Percentiles rank a stretch among this genome's conserved stretches.
Conservation (phyloP, 2,797 vertebrate genomes). For the Graptemys geographica region DNA sequence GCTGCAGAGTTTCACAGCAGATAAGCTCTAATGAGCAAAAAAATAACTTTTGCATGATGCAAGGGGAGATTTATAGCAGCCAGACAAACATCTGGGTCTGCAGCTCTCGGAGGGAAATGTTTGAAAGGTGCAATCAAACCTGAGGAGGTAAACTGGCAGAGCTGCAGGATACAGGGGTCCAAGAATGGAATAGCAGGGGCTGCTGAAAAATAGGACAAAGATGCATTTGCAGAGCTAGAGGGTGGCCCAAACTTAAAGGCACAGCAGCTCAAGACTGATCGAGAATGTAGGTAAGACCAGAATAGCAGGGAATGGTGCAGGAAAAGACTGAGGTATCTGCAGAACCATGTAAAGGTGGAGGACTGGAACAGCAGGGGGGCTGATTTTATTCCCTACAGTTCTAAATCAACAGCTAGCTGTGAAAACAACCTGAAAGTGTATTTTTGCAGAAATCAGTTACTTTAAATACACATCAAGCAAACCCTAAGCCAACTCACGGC, state of each 20-base stretch:
- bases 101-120: not conserved
- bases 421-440: not conserved
- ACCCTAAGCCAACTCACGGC: no score
- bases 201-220: not conserved
- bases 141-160: not conserved
- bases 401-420: not conserved
- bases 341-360: not conserved
- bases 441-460: not conserved
- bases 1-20: conserved; percentile 14
- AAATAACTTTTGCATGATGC: not conserved
- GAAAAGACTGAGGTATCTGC: not conserved
- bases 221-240: not conserved
- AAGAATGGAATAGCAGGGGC: not conserved
- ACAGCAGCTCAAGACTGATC: accelerated
- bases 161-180: not conserved
- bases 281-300: not conserved
- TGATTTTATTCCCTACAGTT: not conserved
- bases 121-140: not conserved
- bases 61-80: not conserved
- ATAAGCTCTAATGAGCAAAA: conserved; percentile 31
- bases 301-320: accelerated
- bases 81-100: not conserved
- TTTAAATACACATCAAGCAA: not conserved
- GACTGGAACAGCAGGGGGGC: not conserved
- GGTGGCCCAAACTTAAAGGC: not conserved